Conservation (phyloP, 2,113 vertebrate genomes). For the Neolamprologus modestus region DNA sequence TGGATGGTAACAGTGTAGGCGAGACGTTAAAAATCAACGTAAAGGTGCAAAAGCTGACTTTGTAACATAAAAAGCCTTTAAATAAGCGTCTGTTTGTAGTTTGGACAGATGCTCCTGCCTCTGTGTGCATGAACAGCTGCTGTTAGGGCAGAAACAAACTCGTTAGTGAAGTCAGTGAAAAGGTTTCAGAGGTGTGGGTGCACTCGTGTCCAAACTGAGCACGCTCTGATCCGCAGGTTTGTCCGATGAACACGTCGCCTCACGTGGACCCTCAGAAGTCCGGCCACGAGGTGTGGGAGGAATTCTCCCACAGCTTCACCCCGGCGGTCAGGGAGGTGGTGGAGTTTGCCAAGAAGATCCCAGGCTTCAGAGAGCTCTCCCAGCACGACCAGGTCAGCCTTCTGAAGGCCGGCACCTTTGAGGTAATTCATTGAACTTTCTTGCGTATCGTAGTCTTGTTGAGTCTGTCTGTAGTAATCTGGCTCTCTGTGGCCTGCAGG, state of each 20-base stretch:
- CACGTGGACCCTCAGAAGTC: conserved; percentile 87
- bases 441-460: rapidly evolving
- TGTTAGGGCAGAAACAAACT: not conserved
- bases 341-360: conserved; percentile 94
- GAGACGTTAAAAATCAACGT: not conserved
- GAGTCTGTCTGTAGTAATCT: not conserved
- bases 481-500: conserved; percentile 63
- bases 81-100: not conserved
- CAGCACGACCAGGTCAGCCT: conserved; percentile 95
- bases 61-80: not conserved
- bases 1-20: not conserved
- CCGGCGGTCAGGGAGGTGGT: conserved; percentile 95
- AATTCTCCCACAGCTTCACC: conserved; percentile 95
- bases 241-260: conserved; percentile 92
- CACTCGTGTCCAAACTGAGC: not conserved
- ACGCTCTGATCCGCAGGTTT: conserved; percentile 71
- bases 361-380: conserved; percentile 89
- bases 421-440: conserved; percentile 67
- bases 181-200: not conserved
- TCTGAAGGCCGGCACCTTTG: conserved; percentile 94
- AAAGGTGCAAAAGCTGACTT: not conserved
- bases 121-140: not conserved
- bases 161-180: no score
- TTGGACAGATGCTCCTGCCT: not conserved
- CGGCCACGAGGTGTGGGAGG: conserved; percentile 91